phyloP scores from a whole-genome alignment of 2,888 invertebrate genomes.

The Ormyrus rosae region DNA sequence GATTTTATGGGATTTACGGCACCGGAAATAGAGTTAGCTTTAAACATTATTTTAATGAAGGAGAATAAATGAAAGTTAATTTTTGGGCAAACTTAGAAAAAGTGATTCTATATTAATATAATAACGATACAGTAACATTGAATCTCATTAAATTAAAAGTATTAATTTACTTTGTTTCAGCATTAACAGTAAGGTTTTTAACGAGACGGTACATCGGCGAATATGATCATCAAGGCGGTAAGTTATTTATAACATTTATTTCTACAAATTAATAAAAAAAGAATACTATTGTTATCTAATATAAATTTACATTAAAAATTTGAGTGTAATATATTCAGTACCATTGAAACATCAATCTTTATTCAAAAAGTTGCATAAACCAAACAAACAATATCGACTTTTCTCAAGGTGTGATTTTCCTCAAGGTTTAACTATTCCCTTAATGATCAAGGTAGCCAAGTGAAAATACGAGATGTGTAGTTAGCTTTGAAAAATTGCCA shows the following conservation, averaged over 20 bases:
- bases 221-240: constrained; percentile 95
- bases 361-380: too few relatives aligned
- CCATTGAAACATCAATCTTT: too few relatives aligned
- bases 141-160: neutral
- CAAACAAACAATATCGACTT: too few relatives aligned
- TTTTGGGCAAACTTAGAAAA: too few relatives aligned
- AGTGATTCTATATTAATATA: too few relatives aligned
- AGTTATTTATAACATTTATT: constrained; percentile 60
- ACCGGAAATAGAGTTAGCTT: too few relatives aligned
- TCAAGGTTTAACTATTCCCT: constrained; percentile 36
- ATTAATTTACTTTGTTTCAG: constrained; percentile 77
- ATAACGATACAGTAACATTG: too few relatives aligned
- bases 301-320: too few relatives aligned
- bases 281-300: neutral
- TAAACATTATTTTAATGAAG: too few relatives aligned
- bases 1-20: too few relatives aligned
- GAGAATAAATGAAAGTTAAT: too few relatives aligned
- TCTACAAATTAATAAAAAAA: neutral
- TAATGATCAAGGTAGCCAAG: constrained; percentile 56
- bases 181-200: constrained; percentile 91
- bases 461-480: constrained; percentile 49
- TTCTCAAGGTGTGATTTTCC: neutral
- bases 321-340: too few relatives aligned
- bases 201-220: constrained; percentile 96
- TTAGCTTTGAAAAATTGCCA: constrained; percentile 69